phyloP scores from a whole-genome alignment of 2,797 vertebrate genomes.

The Mus minutoides region DNA sequence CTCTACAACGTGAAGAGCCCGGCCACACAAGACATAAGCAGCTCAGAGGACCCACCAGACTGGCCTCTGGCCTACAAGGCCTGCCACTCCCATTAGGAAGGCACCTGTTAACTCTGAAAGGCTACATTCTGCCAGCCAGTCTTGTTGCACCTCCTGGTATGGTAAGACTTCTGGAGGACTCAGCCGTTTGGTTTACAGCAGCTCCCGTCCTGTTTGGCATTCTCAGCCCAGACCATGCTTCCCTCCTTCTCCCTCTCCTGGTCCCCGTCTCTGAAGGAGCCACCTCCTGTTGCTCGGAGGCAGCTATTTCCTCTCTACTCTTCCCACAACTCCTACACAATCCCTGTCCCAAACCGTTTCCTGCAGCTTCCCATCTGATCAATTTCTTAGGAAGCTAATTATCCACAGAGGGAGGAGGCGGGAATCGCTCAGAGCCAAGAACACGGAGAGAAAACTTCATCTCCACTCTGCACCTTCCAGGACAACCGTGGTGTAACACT shows the following conservation, averaged over 20 bases:
- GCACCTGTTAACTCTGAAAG: conserved; percentile 4
- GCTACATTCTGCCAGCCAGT: background rate
- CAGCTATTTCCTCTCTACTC: conserved; percentile 59
- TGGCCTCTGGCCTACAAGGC: background rate
- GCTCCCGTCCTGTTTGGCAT: conserved; percentile 4
- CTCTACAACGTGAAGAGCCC: background rate
- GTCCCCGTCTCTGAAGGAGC: background rate
- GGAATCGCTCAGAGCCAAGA: conserved; percentile 64
- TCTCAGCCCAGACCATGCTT: background rate
- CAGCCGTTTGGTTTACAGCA: background rate
- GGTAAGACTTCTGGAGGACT: background rate
- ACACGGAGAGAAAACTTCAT: conserved; percentile 26
- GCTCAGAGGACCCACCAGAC: background rate
- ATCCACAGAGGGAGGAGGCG: conserved; percentile 59
- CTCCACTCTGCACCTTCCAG: conserved; percentile 13
- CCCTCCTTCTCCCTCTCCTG: background rate
- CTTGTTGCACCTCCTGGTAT: background rate
- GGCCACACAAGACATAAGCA: background rate
- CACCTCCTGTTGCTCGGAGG: conserved; percentile 64
- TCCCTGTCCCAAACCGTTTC: conserved; percentile 68
- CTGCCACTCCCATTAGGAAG: background rate
- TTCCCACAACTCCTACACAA: conserved; percentile 75
- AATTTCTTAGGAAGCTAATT: conserved; percentile 78
- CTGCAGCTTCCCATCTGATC: conserved; percentile 74
- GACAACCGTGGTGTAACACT: background rate